Evolutionary conservation across 2,888 invertebrate genomes (phyloP).

Genomic region (Dorcus parallelipipedus): DNA sequence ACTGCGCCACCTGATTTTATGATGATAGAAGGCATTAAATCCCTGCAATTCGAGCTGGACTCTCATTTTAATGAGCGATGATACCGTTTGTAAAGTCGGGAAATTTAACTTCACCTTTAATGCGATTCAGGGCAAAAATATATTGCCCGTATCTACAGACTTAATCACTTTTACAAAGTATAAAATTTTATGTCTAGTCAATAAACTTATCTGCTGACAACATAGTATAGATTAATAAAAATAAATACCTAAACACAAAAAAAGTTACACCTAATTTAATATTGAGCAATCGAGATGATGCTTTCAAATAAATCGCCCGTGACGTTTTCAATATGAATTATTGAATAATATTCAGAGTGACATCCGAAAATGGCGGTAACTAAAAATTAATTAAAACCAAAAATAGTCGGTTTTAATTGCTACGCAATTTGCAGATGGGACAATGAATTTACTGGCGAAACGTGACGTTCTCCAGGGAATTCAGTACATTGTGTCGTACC

Average conservation of each 20-base stretch:
- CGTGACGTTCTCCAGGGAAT: constrained; percentile 40
- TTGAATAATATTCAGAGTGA: background rate
- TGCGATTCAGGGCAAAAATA: too few relatives aligned
- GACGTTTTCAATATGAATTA: background rate
- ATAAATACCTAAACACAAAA: too few relatives aligned
- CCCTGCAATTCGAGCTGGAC: constrained; percentile 32
- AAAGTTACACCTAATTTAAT: too few relatives aligned
- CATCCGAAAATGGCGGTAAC: background rate
- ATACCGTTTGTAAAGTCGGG: constrained; percentile 34
- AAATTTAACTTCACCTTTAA: constrained; percentile 25
- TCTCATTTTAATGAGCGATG: constrained; percentile 37
- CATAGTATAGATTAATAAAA: too few relatives aligned
- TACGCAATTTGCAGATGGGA: constrained; percentile 44
- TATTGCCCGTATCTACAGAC: too few relatives aligned
- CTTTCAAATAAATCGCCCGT: background rate
- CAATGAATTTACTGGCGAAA: constrained; percentile 41
- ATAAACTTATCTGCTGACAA: too few relatives aligned
- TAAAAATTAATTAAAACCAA: constrained; percentile 32
- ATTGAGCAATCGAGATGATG: background rate
- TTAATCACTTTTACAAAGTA: too few relatives aligned
- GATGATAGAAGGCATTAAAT: constrained; percentile 36
- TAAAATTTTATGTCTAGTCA: too few relatives aligned
- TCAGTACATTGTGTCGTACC: constrained; percentile 28
- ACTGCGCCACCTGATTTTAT: constrained; percentile 38
- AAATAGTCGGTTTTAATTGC: constrained; percentile 40